Evolutionary conservation across 2,113 vertebrate genomes (phyloP), one percentile per base, ranked within the genome.

Genomic region (Peucedramus taeniatus): DNA sequence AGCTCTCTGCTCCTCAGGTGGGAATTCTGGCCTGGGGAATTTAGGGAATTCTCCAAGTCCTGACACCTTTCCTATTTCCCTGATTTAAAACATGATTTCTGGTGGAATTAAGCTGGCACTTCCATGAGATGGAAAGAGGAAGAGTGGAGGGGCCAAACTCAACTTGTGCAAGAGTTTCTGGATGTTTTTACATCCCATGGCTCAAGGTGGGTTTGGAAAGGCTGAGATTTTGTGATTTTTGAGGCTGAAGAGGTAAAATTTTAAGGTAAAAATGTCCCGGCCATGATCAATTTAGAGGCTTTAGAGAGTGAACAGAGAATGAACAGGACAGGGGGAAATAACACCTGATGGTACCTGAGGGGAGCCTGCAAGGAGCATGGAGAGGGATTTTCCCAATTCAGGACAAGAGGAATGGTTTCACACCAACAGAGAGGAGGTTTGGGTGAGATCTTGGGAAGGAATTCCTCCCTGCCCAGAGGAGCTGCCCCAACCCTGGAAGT

Each of bases 151-250:
- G 33, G 28, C 15, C 69, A 60, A 79, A 72, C 28, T 16, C 30
- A 56, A 1, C 11, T 49, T 50, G 53, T 24, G 31, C 45, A 59
- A 27, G 64, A n/a, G 44, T 17, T 42, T 20, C 28, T 8, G 31
- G 65, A 5, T 1, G 0, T 44, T 26, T 66, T 89, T 65, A 7
- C 42, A 49, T 26, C 35, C 45, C 22, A 9, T 0, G 0, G 39
- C 14, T 11, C 7, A 4, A 35, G 37, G 19, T 0, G 3, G 30
- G 22, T 40, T 83, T 71, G 57, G 59, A 21, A 26, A 56, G 24
- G 54, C 31, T 60, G 23, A 27, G 30, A 8, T 75, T 56, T 51
- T 47, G 37, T 61, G 44, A 16, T 0, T 47, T 71, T 4, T 47
- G 63, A 42, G 45, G 63, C 44, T 59, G 49, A 59, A 80, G 50